Evolutionary conservation across 2,888 invertebrate species (phyloP), one percentile per base, ranked within the genome.

Genomic region (Pherbina coryleti): DNA sequence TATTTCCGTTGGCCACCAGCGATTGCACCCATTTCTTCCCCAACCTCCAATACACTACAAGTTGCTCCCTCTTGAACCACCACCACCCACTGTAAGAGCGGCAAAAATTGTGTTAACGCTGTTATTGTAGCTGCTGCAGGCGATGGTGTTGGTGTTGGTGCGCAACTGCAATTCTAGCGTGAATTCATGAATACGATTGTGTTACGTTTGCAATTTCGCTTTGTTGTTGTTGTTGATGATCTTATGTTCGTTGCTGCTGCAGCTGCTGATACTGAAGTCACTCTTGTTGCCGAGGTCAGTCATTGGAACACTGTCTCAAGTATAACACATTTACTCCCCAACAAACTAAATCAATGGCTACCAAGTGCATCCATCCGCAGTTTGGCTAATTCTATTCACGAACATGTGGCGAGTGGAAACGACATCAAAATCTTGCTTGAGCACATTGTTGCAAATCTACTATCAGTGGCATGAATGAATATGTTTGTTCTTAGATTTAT

Each of bases 1-100:
- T 75, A 75, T 79, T 75, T 79, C 77, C 79, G 79, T 62, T 72
- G 77, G 66, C 77, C 77, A 77, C 37, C 75, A 57, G 19, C 57
- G 57, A 31, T 19, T 22, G 34, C 34, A 19, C n/a, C 53, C 25
- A 31, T 53, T 70, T 51, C 28, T 37, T 44, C 44, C 2, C 3
- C 66, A 14, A 22, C n/a, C 34, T 37, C 34, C 66, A n/a, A 34
- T n/a, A 2, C 34, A 14, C n/a, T 37, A 19, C 9, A 11, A n/a
- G 37, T 19, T 37, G n/a, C 19, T 22, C 19, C 34, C 66, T 7
- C 37, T 66, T 37, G 25, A n/a, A 22, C 67, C 22, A 22, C 28
- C 64, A 31, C 9, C 62, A 28, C 19, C 62, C n/a, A 64, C 64
- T 2, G 44, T 14, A 44, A 44, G 44, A 11, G 44, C 11, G 44